phyloP scores from a whole-genome alignment of 2,113 vertebrate genomes.

The Notarius quadriscutis region DNA sequence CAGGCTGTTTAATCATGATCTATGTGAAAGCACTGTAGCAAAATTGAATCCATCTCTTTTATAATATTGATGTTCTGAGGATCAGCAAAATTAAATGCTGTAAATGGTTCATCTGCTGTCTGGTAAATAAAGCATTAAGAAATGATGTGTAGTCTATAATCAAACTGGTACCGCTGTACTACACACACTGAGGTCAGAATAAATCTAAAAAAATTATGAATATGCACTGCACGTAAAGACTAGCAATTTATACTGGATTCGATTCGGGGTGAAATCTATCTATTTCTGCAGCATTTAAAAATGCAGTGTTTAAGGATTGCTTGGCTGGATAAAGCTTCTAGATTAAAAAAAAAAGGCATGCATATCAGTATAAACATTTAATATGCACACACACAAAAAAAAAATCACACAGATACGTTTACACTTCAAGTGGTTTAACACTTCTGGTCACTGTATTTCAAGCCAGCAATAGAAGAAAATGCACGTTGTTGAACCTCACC shows the following conservation, averaged over 20 bases:
- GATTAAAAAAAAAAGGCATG: background rate
- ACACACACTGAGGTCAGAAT: background rate
- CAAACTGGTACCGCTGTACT: background rate
- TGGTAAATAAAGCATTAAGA: constrained; percentile 24
- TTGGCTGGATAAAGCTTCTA: background rate
- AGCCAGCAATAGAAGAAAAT: background rate
- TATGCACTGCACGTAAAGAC: background rate
- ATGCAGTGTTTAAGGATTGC: too few relatives aligned
- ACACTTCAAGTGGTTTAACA: constrained; percentile 9
- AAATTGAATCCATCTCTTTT: constrained; percentile 66
- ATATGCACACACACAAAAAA: background rate
- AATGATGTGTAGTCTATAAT: background rate
- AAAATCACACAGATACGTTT: background rate
- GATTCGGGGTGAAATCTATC: background rate
- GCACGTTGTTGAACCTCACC: constrained; percentile 13
- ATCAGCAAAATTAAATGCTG: constrained; percentile 57
- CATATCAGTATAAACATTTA: background rate
- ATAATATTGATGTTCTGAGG: constrained; percentile 67
- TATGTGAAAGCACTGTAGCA: constrained; percentile 63
- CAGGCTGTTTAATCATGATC: constrained; percentile 69
- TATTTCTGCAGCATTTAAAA: background rate
- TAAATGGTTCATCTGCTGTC: constrained; percentile 45
- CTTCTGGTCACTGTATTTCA: constrained; percentile 7
- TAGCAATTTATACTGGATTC: too few relatives aligned
- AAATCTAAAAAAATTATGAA: background rate